Percentiles rank a stretch among this genome's conserved stretches.
Evolutionary conservation across 2,888 invertebrate genomes (phyloP).

Genomic region (Dorcus parallelipipedus): DNA sequence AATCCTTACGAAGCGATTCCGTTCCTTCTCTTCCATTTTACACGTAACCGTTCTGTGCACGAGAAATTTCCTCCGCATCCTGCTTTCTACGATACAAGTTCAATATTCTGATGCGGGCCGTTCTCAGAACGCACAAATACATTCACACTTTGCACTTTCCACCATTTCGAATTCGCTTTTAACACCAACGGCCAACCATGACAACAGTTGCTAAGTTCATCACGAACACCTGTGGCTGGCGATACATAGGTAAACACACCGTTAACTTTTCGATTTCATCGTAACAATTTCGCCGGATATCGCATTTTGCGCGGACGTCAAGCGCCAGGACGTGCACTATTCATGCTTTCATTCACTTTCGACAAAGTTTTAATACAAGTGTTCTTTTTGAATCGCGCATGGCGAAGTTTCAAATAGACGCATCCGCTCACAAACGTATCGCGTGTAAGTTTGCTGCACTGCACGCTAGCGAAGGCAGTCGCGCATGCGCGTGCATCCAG

Average conservation of each 20-base stretch:
- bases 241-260: conserved; percentile 23
- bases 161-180: neutral
- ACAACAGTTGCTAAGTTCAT: conserved; percentile 1
- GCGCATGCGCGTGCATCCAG: conserved; percentile 13
- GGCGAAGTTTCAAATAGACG: conserved; percentile 3
- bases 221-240: conserved; percentile 28
- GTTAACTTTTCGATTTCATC: conserved; percentile 18
- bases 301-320: neutral
- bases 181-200: neutral
- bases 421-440: conserved; percentile 12
- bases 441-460: conserved; percentile 20
- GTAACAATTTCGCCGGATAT: neutral
- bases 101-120: too few relatives aligned
- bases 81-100: too few relatives aligned
- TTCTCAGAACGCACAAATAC: too few relatives aligned
- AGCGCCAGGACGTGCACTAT: neutral
- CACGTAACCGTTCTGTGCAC: neutral
- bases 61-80: neutral
- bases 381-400: neutral
- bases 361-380: neutral
- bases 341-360: neutral
- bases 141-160: neutral
- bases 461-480: conserved; percentile 14
- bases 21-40: neutral
- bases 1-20: neutral